These are phyloP conservation scores for Phrynocephalus guinanensis DNA, from an alignment of 2,797 vertebrate species.

Conservation along the genomic window DNA sequence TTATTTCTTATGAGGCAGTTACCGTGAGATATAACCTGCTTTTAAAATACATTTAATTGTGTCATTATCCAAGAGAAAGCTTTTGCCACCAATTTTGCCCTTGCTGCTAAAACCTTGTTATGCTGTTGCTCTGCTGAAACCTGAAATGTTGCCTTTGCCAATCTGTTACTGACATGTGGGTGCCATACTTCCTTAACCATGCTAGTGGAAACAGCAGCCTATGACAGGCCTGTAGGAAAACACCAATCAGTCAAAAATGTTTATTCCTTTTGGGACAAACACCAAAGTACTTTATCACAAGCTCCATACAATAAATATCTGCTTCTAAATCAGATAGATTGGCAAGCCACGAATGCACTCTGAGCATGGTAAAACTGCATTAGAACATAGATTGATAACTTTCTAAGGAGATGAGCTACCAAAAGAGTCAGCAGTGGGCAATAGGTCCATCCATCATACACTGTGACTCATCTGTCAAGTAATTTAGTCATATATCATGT, in stretches of 20 bases:
- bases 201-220: neutral
- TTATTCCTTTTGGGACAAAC: neutral
- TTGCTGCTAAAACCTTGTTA: neutral
- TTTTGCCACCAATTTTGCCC: neutral
- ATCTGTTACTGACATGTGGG: neutral
- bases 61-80: neutral
- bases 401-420: neutral
- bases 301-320: neutral
- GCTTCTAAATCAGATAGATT: neutral
- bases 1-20: neutral
- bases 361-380: neutral
- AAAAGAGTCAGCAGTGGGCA: slow-evolving; percentile 1
- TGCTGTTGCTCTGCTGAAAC: neutral
- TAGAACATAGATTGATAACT: neutral
- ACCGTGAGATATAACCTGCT: too few relatives aligned
- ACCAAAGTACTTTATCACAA: neutral
- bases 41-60: neutral
- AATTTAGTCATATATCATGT: neutral
- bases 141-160: neutral
- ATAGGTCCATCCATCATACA: neutral
- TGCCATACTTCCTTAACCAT: neutral
- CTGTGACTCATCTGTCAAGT: neutral
- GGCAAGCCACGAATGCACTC: neutral
- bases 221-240: neutral
- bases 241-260: too few relatives aligned